phyloP scores from a whole-genome alignment of 2,797 vertebrate genomes.

The Adelosebastes latens region DNA sequence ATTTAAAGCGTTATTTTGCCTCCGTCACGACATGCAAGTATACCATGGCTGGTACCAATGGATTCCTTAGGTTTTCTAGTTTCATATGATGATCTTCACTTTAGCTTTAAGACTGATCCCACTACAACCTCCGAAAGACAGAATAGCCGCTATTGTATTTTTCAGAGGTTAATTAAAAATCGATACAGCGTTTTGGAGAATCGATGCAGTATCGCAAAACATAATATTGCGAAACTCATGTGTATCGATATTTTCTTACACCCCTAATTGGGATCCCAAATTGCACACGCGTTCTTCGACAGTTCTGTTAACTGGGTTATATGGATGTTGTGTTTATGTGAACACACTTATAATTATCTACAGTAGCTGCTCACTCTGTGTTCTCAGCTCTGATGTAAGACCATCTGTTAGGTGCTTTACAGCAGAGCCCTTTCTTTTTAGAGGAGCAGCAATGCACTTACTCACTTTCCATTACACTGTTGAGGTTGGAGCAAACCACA shows the following conservation, averaged over 20 bases:
- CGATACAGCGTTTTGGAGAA: fast-evolving
- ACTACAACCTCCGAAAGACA: no score
- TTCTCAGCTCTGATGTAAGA: conserved; percentile 11
- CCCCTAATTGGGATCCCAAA: not conserved
- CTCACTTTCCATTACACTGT: conserved; percentile 10
- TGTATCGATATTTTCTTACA: no score
- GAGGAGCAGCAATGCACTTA: conserved; percentile 5
- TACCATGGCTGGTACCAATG: no score
- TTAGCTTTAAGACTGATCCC: fast-evolving
- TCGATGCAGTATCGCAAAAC: no score
- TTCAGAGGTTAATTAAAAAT: no score
- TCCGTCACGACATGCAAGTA: fast-evolving
- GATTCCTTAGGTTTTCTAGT: no score
- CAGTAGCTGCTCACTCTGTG: conserved; percentile 16
- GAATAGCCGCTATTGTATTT: no score
- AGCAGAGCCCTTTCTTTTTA: conserved; percentile 19
- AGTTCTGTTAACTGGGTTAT: not conserved
- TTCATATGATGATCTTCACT: no score
- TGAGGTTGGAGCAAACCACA: not conserved
- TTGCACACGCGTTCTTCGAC: conserved; percentile 8
- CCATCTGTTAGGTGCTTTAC: conserved; percentile 34
- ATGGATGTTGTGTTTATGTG: not conserved
- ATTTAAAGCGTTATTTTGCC: fast-evolving
- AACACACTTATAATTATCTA: conserved; percentile 10
- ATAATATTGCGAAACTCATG: no score